Evolutionary conservation across 2,888 invertebrate genomes (phyloP), one percentile per base, ranked within the genome.

Genomic region (Bellardia bayeri): DNA sequence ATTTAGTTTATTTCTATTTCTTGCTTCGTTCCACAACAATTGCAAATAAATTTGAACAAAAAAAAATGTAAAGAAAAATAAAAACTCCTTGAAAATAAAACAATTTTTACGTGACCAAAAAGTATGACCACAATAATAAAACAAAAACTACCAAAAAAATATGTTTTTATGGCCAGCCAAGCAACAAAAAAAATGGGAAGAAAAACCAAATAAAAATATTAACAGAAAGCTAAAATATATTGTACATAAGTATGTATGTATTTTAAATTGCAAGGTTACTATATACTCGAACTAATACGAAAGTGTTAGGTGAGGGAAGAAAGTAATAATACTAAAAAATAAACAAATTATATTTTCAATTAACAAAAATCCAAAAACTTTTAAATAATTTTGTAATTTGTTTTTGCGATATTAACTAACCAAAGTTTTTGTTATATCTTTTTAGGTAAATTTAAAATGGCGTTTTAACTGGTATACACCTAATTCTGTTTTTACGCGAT

Each of bases 21-120:
- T 40, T 72, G 71, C 58, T 72, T 68, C 66, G 64, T 68, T 82
- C 51, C 66, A 82, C 81, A 58, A 68, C 85, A 78, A 66, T 69
- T 51, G 51, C 40, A 78, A 72, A 66, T 68, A n/a, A 68, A 49
- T 81, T 64, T 56, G 8, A 2, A 49, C 58, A 23, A 78, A 45
- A 3, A 56, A 56, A 30, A 40, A 80, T 5, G 33, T 54, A n/a
- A 40, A 61, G 2, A 61, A 42, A 66, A 3, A 33, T 16, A 56
- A 64, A 51, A 13, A 51, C n/a, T 23, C 40, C 40, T 42, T 58
- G 64, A 40, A 76, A 76, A 76, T 63, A 74, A 61, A 68, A 45
- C 11, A 54, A 80, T 49, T 69, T 85, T 80, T 75, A 74, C 79
- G 80, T 85, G 84, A 85, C 84, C 79, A 74, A 61, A 74, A 58